These are phyloP conservation scores for Actenoides hombroni DNA, from an alignment of 2,113 vertebrate genomes.

Conservation along the genomic window DNA sequence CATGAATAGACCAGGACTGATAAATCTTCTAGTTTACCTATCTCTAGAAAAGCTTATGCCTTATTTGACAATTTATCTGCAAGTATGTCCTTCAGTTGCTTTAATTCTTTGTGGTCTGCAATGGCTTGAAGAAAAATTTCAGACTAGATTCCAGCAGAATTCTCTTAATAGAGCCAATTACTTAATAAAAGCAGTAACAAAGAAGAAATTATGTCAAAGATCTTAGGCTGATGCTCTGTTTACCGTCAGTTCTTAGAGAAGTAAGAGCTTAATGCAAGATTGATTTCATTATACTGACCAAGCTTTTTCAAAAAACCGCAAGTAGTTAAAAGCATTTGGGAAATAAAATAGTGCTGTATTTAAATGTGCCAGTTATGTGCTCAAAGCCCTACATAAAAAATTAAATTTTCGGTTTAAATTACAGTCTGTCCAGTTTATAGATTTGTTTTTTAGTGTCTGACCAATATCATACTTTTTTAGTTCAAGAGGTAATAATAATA, in stretches of 20 bases:
- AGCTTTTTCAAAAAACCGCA: slow-evolving; percentile 48
- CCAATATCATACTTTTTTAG: slow-evolving; percentile 3
- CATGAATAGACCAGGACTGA: background rate
- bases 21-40: background rate
- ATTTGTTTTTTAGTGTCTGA: slow-evolving; percentile 33
- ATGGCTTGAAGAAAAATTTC: slow-evolving; percentile 29
- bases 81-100: background rate
- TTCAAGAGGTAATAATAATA: slow-evolving; percentile 52
- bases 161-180: slow-evolving; percentile 54
- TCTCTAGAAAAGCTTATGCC: background rate
- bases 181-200: slow-evolving; percentile 55
- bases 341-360: slow-evolving; percentile 46
- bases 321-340: slow-evolving; percentile 62
- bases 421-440: slow-evolving; percentile 4
- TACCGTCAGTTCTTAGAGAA: slow-evolving; percentile 33
- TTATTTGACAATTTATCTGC: background rate
- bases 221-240: slow-evolving; percentile 50
- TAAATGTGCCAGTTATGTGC: slow-evolving; percentile 48
- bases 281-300: slow-evolving; percentile 60
- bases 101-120: slow-evolving; percentile 23
- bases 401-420: slow-evolving; percentile 37
- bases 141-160: slow-evolving; percentile 42
- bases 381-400: slow-evolving; percentile 32
- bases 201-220: slow-evolving; percentile 56
- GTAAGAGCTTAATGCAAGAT: slow-evolving; percentile 58